phyloP scores from a whole-genome alignment of 2,797 vertebrate genomes.

The Babyrousa celebensis region DNA sequence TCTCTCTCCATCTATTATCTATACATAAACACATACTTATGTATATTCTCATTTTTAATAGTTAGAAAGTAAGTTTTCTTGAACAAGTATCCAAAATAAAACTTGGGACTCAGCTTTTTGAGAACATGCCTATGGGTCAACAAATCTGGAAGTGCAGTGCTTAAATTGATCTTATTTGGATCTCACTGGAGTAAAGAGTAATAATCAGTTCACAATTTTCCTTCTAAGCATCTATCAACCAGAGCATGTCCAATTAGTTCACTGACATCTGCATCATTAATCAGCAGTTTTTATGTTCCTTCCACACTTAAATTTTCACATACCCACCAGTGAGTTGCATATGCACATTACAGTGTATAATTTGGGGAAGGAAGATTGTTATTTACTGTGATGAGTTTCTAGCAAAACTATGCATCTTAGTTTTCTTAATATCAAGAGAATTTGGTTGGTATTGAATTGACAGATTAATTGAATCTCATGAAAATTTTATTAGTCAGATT shows the following conservation, averaged over 20 bases:
- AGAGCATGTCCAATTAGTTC: neutral
- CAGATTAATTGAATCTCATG: conserved; percentile 46
- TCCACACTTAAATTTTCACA: neutral
- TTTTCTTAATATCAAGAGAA: conserved; percentile 24
- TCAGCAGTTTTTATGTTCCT: neutral
- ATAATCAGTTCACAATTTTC: neutral
- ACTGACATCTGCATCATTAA: neutral
- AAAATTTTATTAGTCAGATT: conserved; percentile 48
- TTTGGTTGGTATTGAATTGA: neutral
- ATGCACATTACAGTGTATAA: neutral
- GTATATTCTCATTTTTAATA: neutral
- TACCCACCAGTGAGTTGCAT: neutral
- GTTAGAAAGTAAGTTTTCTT: neutral
- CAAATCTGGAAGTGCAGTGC: neutral
- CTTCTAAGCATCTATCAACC: neutral
- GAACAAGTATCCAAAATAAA: neutral
- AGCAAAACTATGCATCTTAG: neutral
- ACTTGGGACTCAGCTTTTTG: neutral
- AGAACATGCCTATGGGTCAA: neutral
- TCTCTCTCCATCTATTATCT: neutral
- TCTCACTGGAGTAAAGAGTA: neutral
- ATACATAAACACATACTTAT: neutral
- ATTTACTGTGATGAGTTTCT: conserved; percentile 42
- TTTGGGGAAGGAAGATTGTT: conserved; percentile 9
- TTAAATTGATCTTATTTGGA: neutral